Conservation (phyloP, 2,113 vertebrate species). For the Tor tambroides region DNA sequence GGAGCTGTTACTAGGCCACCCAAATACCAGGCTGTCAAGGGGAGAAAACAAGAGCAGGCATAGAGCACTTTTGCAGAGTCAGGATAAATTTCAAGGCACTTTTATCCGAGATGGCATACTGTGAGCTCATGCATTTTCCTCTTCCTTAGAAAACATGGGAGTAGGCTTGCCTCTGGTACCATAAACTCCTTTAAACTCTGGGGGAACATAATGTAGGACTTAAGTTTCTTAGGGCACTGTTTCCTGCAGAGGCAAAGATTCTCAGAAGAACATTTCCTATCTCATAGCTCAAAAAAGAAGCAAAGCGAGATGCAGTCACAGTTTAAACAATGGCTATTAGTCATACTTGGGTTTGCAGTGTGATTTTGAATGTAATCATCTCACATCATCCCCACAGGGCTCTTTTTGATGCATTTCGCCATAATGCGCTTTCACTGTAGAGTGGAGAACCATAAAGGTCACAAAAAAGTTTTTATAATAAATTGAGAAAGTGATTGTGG, state of each 20-base stretch:
- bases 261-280: slow-evolving; percentile 22
- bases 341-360: slow-evolving; percentile 36
- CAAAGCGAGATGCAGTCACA: slow-evolving; percentile 1
- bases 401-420: neutral
- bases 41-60: slow-evolving; percentile 1
- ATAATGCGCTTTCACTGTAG: slow-evolving; percentile 26
- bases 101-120: slow-evolving; percentile 24
- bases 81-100: slow-evolving; percentile 32
- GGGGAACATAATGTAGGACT: neutral
- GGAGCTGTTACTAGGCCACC: neutral
- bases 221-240: neutral
- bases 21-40: slow-evolving; percentile 17
- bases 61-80: neutral
- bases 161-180: slow-evolving; percentile 1
- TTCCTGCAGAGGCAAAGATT: slow-evolving; percentile 17
- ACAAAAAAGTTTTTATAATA: neutral
- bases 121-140: slow-evolving; percentile 33
- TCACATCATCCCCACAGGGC: slow-evolving; percentile 18
- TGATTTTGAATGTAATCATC: slow-evolving; percentile 28
- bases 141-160: neutral
- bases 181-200: neutral
- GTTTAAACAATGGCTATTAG: slow-evolving; percentile 7
- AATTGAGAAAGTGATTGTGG: neutral
- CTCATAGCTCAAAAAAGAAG: neutral
- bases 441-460: neutral